A percentile compares a stretch with the other conserved stretches of the same genome.
These are phyloP conservation scores for Zophobas atratus DNA, from an alignment of 1,140 invertebrate genomes.

Conservation along the genomic window DNA sequence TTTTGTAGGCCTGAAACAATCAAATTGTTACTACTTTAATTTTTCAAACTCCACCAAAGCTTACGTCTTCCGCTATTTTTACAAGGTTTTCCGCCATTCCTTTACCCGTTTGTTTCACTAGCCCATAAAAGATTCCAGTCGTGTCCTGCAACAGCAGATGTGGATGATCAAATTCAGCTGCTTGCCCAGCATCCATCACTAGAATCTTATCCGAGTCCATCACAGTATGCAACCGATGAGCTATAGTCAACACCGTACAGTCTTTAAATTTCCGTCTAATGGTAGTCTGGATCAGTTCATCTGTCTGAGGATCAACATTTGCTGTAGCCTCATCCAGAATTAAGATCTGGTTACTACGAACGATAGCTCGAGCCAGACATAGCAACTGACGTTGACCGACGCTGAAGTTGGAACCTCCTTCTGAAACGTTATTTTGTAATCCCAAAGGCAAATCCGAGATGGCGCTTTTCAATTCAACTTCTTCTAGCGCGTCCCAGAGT, in stretches of 20 bases:
- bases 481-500: constrained; percentile 78
- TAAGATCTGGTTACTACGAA: constrained; percentile 66
- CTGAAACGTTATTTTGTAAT: constrained; percentile 72
- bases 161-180: constrained; percentile 74
- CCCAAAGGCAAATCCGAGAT: constrained; percentile 60
- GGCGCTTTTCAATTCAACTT: constrained; percentile 71
- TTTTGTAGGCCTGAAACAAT: no score
- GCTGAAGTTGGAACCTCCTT: constrained; percentile 73
- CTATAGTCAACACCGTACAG: no score
- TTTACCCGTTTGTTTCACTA: constrained; percentile 21
- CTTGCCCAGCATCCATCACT: constrained; percentile 69
- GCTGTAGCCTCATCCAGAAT: constrained; percentile 65
- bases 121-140: neutral
- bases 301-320: constrained; percentile 55
- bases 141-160: constrained; percentile 70
- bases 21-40: no score
- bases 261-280: no score
- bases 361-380: constrained; percentile 75
- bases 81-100: constrained; percentile 46
- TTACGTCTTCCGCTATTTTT: constrained; percentile 11
- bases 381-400: constrained; percentile 71
- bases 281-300: no score
- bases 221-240: no score
- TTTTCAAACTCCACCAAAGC: neutral
- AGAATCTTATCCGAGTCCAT: no score